Percentiles rank a stretch among this genome's conserved stretches.
Conservation (phyloP, 2,797 vertebrate species). For the Gymnoscopelus braueri region DNA sequence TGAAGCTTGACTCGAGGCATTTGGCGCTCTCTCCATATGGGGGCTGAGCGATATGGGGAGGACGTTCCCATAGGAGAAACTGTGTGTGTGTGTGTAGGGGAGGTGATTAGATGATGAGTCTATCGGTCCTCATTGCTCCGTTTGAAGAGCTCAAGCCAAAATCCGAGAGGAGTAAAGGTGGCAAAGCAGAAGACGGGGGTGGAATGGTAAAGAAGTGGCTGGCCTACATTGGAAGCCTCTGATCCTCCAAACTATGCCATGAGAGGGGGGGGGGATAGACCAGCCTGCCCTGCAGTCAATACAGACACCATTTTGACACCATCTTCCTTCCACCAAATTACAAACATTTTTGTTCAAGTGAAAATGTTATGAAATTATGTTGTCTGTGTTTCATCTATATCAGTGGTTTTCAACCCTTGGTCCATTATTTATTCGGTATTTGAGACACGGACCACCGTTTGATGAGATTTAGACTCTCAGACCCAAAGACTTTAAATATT, state of each 20-base stretch:
- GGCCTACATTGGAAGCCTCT: constrained; percentile 70
- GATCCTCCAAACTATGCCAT: constrained; percentile 51
- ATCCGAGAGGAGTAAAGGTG: constrained; percentile 27
- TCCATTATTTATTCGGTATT: no score
- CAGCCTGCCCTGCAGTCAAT: constrained; percentile 46
- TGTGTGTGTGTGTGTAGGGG: no score
- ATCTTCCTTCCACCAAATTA: constrained; percentile 29
- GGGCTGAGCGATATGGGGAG: constrained; percentile 13
- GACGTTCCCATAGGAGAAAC: constrained; percentile 25
- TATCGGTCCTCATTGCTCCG: constrained; percentile 34
- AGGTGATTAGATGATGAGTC: neutral
- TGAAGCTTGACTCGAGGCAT: neutral
- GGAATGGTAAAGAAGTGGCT: constrained; percentile 59
- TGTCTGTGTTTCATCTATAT: no score
- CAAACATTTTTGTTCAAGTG: no score
- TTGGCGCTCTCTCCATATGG: constrained; percentile 17
- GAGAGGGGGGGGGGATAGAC: constrained; percentile 24
- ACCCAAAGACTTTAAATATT: no score
- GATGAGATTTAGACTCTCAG: no score
- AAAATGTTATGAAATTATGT: no score
- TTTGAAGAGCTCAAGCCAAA: constrained; percentile 60
- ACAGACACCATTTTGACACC: constrained; percentile 33
- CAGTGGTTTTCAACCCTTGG: no score
- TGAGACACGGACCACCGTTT: no score
- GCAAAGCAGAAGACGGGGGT: constrained; percentile 30